Conservation (phyloP, 2,113 vertebrate species). For the Tenebrosternarchus preto region DNA sequence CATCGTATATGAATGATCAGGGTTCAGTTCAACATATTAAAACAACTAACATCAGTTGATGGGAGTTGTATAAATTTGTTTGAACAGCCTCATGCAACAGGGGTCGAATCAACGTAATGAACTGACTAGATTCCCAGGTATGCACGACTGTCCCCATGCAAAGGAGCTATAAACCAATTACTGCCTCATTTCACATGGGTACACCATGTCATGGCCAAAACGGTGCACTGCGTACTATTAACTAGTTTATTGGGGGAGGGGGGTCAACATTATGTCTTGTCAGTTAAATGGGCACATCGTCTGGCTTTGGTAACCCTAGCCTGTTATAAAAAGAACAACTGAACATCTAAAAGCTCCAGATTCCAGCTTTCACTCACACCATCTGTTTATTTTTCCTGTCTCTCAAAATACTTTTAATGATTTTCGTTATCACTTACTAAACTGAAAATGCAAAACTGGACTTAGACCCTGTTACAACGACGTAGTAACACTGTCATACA, state of each 20-base stretch:
- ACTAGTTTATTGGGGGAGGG: constrained; percentile 28
- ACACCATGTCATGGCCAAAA: constrained; percentile 37
- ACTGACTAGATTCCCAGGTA: constrained; percentile 20
- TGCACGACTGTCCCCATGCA: constrained; percentile 23
- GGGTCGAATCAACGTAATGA: not conserved
- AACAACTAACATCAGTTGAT: too few species aligned
- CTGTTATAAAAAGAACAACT: constrained; percentile 25
- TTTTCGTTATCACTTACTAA: too few species aligned
- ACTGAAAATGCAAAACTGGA: too few species aligned
- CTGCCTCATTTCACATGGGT: constrained; percentile 40
- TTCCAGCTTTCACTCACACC: not conserved
- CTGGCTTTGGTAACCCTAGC: constrained; percentile 14
- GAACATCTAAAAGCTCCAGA: constrained; percentile 1
- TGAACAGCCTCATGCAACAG: not conserved
- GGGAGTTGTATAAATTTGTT: too few species aligned
- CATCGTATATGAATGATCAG: too few species aligned
- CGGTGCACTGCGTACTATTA: constrained; percentile 14
- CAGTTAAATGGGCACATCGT: constrained; percentile 32
- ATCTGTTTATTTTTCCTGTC: constrained; percentile 1
- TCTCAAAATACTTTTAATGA: not conserved
- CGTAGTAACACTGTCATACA: too few species aligned
- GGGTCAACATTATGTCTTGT: not conserved
- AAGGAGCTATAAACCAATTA: constrained; percentile 14
- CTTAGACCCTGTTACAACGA: too few species aligned
- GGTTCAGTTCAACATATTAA: too few species aligned